phyloP scores from a whole-genome alignment of 2,888 invertebrate genomes.

The Perdita meconis region DNA sequence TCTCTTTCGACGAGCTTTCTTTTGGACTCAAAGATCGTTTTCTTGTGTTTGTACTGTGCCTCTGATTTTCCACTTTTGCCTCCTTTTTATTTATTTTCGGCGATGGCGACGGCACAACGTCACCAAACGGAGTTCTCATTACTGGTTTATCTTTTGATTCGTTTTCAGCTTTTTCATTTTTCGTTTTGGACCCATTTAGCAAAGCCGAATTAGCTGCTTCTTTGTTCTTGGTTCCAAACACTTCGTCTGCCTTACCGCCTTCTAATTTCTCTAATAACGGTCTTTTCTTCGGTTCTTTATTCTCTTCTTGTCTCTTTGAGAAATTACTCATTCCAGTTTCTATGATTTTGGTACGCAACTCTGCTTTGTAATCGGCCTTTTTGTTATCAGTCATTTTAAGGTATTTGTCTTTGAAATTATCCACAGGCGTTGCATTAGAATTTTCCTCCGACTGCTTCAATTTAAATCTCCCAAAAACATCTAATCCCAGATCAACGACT shows the following conservation, averaged over 20 bases:
- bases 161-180: constrained; percentile 15
- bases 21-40: constrained; percentile 63
- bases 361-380: constrained; percentile 72
- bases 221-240: constrained; percentile 65
- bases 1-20: constrained; percentile 1
- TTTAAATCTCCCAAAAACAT: constrained; percentile 81
- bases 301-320: constrained; percentile 71
- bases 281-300: constrained; percentile 68
- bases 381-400: constrained; percentile 66
- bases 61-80: not conserved
- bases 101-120: constrained; percentile 66
- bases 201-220: constrained; percentile 2
- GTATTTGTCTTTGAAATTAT: constrained; percentile 77
- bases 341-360: constrained; percentile 73
- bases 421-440: constrained; percentile 26
- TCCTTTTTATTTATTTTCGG: constrained; percentile 18
- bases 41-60: constrained; percentile 17
- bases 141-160: constrained; percentile 39
- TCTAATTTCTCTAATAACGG: constrained; percentile 76
- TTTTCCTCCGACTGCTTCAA: constrained; percentile 69
- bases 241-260: constrained; percentile 69
- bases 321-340: constrained; percentile 71
- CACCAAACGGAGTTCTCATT: constrained; percentile 77
- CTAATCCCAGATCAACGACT: constrained; percentile 73
- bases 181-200: constrained; percentile 15